phyloP scores from a whole-genome alignment of 2,888 invertebrate genomes.

The Aspidiotus rigidus region DNA sequence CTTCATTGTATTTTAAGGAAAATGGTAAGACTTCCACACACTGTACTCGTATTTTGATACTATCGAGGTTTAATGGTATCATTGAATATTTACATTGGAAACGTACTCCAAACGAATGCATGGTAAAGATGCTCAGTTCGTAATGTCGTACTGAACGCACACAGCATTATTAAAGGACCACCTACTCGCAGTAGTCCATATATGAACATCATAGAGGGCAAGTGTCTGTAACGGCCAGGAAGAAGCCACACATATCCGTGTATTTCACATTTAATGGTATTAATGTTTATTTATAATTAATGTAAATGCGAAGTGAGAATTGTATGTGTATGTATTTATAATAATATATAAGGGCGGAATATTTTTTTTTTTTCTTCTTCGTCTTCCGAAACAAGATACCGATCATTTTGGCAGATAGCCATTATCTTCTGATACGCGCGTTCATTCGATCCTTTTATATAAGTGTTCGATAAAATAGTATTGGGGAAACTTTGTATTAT shows the following conservation, averaged over 20 bases:
- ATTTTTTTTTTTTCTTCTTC: slow-evolving; percentile 12
- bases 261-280: slow-evolving; percentile 22
- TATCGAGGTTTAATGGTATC: slow-evolving; percentile 22
- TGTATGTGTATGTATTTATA: slow-evolving; percentile 10
- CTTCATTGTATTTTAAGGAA: too few species aligned
- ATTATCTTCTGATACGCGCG: slow-evolving; percentile 13
- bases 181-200: slow-evolving; percentile 29
- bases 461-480: slow-evolving; percentile 14
- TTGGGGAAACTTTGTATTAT: slow-evolving; percentile 5
- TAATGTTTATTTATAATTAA: slow-evolving; percentile 31
- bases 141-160: neutral
- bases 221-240: slow-evolving; percentile 20
- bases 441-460: slow-evolving; percentile 10
- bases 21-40: too few species aligned
- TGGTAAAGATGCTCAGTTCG: neutral
- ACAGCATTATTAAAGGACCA: slow-evolving; percentile 26
- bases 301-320: slow-evolving; percentile 32
- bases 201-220: slow-evolving; percentile 27
- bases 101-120: neutral
- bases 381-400: slow-evolving; percentile 17
- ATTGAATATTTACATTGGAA: slow-evolving; percentile 16
- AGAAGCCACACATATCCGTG: slow-evolving; percentile 16
- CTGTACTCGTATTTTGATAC: slow-evolving; percentile 2
- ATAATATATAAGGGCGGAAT: slow-evolving; percentile 30
- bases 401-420: slow-evolving; percentile 32